Evolutionary conservation across 2,888 invertebrate species (phyloP), one percentile per base, ranked within the genome.

Genomic region (Cotesia congregata): DNA sequence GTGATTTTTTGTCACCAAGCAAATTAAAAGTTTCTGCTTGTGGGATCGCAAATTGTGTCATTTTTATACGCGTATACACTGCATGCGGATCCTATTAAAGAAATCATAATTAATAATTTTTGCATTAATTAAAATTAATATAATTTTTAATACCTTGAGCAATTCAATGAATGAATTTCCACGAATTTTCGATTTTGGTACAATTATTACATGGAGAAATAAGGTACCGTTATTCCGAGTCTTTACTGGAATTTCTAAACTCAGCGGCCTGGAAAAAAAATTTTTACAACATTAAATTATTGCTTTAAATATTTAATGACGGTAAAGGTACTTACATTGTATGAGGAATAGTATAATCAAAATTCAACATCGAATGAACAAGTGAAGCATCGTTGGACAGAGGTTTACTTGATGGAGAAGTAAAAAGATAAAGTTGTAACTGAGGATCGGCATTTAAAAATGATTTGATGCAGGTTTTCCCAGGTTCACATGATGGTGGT

Each of bases 151-250:
- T 68, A 91, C 91, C 17, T 91, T 91, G 79, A 92, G 90, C 40
- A 94, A 90, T 40, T 93, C 92, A 72, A 91, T 90, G 88, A 94
- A 93, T 20, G 90, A 90, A 75, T 92, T 91, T 0, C 91, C 85
- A 1, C 91, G 90, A 59, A 86, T 90, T 30, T 90, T 90, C 41
- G 92, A 92, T 78, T 92, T 89, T 72, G 94, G 92, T 17, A 94
- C 92, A 59, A 95, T 86, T 69, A 94, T 91, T 1, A 95, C 92
- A 88, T 97, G 96, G 86, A 97, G 92, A 86, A 91, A 95, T 67
- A 98, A 87, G 5, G 95, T 95, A 0, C 98, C 98, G 91, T 98
- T 98, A 76, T 93, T 93, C 12, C 95, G 91, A 0, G 95, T 96
- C 87, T 93, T 93, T 30, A 90, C 89, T 3, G 97, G 96, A 80